Evolutionary conservation across 1,140 invertebrate species (phyloP), one percentile per base, ranked within the genome.

Genomic region (Drosophila pectinifera): DNA sequence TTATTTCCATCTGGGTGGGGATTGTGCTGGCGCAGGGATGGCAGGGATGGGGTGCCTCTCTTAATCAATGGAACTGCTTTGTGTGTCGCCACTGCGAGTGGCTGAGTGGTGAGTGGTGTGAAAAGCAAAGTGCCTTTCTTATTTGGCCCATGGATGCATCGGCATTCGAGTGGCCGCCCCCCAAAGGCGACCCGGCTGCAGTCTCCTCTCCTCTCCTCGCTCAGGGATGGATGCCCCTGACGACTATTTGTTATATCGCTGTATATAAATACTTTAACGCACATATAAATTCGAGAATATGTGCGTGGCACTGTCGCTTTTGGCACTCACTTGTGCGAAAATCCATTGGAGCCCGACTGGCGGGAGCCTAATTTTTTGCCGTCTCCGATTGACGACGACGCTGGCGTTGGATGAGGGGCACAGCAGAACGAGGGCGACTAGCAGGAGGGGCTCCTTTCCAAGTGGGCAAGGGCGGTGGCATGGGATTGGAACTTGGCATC

Each of bases 261-360:
- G 56, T 62, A 61, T 56, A 62, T 56, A 65, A 14, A 65, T 43
- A 68, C 34, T 54, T 57, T 58, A 54, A 56, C 72, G 55, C 48
- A 56, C 41, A 42, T 67, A 64, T 58, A 34, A 51, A 48, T 63
- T 49, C 48, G 22, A 42, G 28, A 55, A 24, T 54, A 53, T 74
- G 48, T 53, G 39, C 72, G 45, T 80, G 59, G 53, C 61, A 49
- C 62, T 85, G 82, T 82, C 78, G 80, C 83, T 85, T 82, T 88
- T 88, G 83, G 84, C 83, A 89, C 84, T 88, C 84, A 80, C 72
- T 83, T 89, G 83, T 88, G 83, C 84, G 76, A 88, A 88, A 88
- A 88, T 84, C 84, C 85, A 84, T 74, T 89, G 84, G 84, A 88
- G 84, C 84, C 84, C 84, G 84, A 80, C 84, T 80, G 84, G 80